Evolutionary conservation across 2,797 vertebrate species (phyloP).

Genomic region (Avahi laniger): DNA sequence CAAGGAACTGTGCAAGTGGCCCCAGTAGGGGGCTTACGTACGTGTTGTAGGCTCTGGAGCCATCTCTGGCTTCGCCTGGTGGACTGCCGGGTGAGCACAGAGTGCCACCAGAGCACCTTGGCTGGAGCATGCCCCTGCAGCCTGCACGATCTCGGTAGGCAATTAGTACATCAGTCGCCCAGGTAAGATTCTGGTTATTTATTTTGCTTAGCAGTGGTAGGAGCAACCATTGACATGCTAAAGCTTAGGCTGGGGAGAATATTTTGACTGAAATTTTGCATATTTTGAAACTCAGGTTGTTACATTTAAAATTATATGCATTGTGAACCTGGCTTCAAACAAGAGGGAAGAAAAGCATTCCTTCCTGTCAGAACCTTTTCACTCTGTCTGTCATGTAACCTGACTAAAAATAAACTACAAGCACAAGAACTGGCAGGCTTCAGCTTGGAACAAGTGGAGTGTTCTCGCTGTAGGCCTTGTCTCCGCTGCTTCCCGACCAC

Average conservation of each 20-base stretch:
- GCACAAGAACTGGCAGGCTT: conserved; percentile 5
- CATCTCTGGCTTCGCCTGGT: not conserved
- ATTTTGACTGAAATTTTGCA: conserved; percentile 62
- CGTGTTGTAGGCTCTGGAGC: fast-evolving
- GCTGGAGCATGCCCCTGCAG: not conserved
- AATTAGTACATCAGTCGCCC: fast-evolving
- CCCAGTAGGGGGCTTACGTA: fast-evolving
- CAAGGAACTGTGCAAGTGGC: no score
- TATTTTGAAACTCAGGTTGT: conserved; percentile 70
- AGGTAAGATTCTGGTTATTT: not conserved
- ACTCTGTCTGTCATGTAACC: conserved; percentile 56
- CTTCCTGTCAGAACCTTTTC: conserved; percentile 69
- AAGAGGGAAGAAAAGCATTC: not conserved
- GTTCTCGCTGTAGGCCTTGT: not conserved
- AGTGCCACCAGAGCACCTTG: fast-evolving
- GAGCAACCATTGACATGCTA: not conserved
- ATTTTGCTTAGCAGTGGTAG: not conserved
- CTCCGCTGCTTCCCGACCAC: not conserved
- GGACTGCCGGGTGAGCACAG: not conserved
- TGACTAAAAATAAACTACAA: conserved; percentile 58
- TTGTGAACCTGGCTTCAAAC: conserved; percentile 62
- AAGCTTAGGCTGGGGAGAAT: not conserved
- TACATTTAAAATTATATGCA: conserved; percentile 68
- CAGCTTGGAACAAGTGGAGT: not conserved
- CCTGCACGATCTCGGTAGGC: not conserved